These are phyloP conservation scores for Lophura nycthemera DNA, from an alignment of 2,113 vertebrate genomes.

Conservation along the genomic window DNA sequence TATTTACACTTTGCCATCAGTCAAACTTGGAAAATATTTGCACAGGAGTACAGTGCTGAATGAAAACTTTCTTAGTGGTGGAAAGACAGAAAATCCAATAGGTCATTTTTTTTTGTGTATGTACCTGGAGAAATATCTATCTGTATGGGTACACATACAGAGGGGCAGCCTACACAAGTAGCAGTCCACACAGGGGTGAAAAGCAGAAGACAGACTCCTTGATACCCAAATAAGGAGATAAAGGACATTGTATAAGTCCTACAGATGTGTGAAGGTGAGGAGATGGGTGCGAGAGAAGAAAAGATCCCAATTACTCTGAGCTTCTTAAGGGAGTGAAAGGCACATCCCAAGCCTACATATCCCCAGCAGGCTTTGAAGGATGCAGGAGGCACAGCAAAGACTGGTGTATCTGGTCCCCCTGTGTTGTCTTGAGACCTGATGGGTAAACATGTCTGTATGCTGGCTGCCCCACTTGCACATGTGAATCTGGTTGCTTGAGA, in stretches of 20 bases:
- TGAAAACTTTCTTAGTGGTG: neutral
- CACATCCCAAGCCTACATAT: neutral
- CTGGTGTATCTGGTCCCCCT: neutral
- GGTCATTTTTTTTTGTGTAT: neutral
- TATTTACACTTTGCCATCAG: neutral
- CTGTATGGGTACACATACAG: neutral
- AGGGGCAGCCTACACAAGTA: neutral
- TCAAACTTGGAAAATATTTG: neutral
- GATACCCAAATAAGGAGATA: neutral
- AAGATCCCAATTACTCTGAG: accelerated
- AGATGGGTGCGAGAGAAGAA: neutral
- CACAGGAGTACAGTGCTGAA: neutral
- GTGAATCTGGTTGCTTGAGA: neutral
- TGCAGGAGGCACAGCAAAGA: neutral
- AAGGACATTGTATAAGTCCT: neutral
- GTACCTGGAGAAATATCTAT: neutral
- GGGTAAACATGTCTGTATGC: neutral
- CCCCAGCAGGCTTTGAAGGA: neutral
- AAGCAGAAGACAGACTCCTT: neutral
- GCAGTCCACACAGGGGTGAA: too few species aligned
- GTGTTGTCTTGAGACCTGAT: accelerated
- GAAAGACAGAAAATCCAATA: neutral
- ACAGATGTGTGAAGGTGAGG: neutral
- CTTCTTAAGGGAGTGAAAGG: neutral
- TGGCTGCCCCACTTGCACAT: neutral